Evolutionary conservation across 2,888 invertebrate species (phyloP).

Genomic region (Colostygia pectinataria): DNA sequence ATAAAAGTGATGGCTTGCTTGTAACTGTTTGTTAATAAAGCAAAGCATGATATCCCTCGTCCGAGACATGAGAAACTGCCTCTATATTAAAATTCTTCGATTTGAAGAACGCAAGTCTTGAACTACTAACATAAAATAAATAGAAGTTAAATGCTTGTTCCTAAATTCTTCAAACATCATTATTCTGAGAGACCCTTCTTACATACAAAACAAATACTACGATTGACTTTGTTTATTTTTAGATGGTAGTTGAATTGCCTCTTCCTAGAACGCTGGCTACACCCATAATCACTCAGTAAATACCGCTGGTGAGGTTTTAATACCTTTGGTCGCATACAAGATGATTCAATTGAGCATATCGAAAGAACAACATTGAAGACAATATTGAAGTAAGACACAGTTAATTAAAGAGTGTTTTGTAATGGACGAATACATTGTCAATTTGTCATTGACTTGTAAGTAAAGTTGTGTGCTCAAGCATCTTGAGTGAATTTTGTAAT

Average conservation of each 20-base stretch:
- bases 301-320: conserved; percentile 47
- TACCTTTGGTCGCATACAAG: conserved; percentile 27
- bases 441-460: conserved; percentile 6
- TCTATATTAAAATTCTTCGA: conserved; percentile 29
- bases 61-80: background rate
- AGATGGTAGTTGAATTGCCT: conserved; percentile 70
- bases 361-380: conserved; percentile 20
- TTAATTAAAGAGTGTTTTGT: conserved; percentile 13
- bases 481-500: conserved; percentile 2
- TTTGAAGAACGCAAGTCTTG: conserved; percentile 41
- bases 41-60: conserved; percentile 21
- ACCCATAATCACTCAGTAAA: conserved; percentile 71
- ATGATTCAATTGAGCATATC: conserved; percentile 18
- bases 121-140: conserved; percentile 42
- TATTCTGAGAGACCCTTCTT: conserved; percentile 63
- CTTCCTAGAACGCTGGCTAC: conserved; percentile 69
- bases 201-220: conserved; percentile 70
- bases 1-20: conserved; percentile 38
- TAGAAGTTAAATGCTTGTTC: conserved; percentile 49
- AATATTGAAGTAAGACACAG: conserved; percentile 16
- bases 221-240: conserved; percentile 75
- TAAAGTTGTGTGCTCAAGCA: conserved; percentile 2
- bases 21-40: conserved; percentile 26
- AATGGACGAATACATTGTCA: conserved; percentile 20
- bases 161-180: conserved; percentile 68